phyloP scores from a whole-genome alignment of 1,140 invertebrate species.

The Brachionus rotundiformis region DNA sequence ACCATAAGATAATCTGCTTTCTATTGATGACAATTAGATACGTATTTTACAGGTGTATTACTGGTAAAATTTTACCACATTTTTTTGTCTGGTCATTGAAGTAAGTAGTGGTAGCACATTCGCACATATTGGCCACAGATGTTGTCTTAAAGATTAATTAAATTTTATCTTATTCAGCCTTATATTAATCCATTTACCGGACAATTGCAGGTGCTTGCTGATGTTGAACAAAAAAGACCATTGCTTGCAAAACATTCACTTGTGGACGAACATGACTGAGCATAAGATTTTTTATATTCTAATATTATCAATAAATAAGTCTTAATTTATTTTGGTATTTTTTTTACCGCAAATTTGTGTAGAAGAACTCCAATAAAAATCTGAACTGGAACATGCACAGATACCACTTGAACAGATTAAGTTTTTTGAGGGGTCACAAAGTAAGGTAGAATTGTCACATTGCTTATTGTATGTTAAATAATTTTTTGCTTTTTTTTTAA shows the following conservation, averaged over 20 bases:
- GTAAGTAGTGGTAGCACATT: background rate
- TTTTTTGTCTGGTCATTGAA: constrained; percentile 4
- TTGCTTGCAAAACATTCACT: background rate
- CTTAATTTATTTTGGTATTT: background rate
- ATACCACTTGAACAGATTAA: background rate
- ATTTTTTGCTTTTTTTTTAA: background rate
- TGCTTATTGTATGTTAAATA: constrained; percentile 9
- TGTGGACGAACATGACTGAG: background rate
- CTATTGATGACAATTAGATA: no score
- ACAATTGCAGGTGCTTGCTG: constrained; percentile 7
- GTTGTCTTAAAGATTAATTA: background rate
- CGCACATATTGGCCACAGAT: constrained; percentile 3
- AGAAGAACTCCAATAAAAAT: constrained; percentile 7
- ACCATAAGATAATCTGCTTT: background rate
- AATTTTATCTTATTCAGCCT: no score
- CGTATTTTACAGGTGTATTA: no score
- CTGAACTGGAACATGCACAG: background rate
- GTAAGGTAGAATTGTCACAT: background rate
- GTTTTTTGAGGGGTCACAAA: constrained; percentile 12
- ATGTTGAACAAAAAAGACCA: background rate
- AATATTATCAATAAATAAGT: background rate
- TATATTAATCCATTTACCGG: no score
- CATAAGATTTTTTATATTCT: constrained; percentile 33
- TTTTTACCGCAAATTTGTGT: background rate
- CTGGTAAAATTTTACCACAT: background rate